phyloP scores from a whole-genome alignment of 2,797 vertebrate species.

The Dromococcyx pavoninus region DNA sequence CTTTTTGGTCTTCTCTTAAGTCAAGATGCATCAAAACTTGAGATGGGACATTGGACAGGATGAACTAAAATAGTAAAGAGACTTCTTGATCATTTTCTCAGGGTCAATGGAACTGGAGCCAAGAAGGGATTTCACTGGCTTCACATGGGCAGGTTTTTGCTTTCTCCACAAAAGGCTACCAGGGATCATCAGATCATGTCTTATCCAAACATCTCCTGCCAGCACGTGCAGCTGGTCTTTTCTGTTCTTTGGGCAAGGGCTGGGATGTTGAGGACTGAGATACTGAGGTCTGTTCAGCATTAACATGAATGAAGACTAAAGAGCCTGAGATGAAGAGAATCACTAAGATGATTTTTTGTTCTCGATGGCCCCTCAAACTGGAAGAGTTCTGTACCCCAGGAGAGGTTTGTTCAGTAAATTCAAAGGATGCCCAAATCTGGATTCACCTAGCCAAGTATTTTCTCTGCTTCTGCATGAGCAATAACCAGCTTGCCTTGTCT shows the following conservation, averaged over 20 bases:
- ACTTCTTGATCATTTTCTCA: neutral
- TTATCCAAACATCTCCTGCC: neutral
- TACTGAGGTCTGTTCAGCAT: neutral
- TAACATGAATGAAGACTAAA: neutral
- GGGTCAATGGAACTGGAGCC: neutral
- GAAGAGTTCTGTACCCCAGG: neutral
- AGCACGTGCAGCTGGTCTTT: neutral
- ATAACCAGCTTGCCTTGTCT: neutral
- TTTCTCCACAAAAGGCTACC: neutral
- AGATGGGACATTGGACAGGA: neutral
- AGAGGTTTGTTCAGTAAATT: neutral
- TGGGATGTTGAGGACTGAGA: neutral
- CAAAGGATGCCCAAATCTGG: neutral
- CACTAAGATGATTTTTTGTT: neutral
- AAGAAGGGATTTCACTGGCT: neutral
- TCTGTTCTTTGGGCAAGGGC: neutral
- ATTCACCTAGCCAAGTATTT: neutral
- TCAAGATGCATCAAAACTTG: neutral
- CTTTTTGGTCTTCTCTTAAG: neutral
- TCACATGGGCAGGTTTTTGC: neutral
- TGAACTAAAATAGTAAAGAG: neutral
- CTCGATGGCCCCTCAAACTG: neutral
- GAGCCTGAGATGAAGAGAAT: neutral
- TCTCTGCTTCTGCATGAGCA: neutral
- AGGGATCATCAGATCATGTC: neutral